Base-by-base conservation (phyloP, 2,113 vertebrate species). In the Equus przewalskii region DNA sequence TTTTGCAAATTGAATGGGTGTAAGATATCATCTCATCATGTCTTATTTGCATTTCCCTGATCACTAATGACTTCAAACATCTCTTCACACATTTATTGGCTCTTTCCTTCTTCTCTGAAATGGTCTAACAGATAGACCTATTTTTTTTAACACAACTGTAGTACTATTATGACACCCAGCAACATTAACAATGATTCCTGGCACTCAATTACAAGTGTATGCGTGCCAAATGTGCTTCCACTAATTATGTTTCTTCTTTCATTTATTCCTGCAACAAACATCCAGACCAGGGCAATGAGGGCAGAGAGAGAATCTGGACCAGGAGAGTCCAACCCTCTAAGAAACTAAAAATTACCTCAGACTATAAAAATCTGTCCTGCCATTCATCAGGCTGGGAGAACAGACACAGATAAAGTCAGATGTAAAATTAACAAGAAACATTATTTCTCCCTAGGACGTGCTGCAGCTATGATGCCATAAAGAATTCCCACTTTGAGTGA, bases 231-330 rank as follows among this genome's bases (percentile, higher is more conserved):
- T 36, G 30, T 89, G 41, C 28, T 69, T 94, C 54, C 33, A 67
- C n/a, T 92, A 18, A 88, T 89, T 80, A 49, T 30, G 76, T 88
- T 91, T 91, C 36, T 96, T 82, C 36, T 92, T 90, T 91, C 26
- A 46, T 75, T 65, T 73, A 84, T 81, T 95, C 7, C 90, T 86
- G 94, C 58, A 76, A n/a, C 67, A 69, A 89, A 94, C 65, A 69
- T 30, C 51, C n/a, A 85, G 49, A 93, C 30, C 30, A 85, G 44
- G 79, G n/a, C 15, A 89, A 28, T 49, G 75, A 6, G 7, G 15
- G 49, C 21, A 92, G 62, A 84, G 92, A 65, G 69, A 94, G 70
- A 89, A 65, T 92, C 36, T 58, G 24, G 70, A 36, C 72, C 72
- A 78, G 70, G 54, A 86, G 64, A 85, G 28, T 79, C 36, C 49